These are phyloP conservation scores for Pristionchus arcanus DNA, from an alignment of 2,888 invertebrate genomes.

Conservation along the genomic window DNA sequence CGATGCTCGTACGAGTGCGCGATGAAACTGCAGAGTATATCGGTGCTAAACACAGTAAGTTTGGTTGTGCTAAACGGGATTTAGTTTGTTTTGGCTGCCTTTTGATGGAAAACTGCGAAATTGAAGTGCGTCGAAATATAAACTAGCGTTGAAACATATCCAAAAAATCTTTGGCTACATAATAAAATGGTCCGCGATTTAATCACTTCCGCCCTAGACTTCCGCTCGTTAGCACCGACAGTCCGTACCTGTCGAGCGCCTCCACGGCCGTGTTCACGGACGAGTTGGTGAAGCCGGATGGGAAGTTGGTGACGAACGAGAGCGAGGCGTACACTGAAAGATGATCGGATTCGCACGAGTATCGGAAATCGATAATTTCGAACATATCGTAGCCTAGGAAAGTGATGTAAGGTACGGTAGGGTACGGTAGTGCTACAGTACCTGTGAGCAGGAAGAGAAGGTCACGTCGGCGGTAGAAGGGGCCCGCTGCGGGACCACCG, in stretches of 20 bases:
- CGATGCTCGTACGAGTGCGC: slow-evolving; percentile 62
- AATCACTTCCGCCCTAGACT: not conserved
- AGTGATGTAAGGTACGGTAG: not conserved
- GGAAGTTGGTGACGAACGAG: slow-evolving; percentile 75
- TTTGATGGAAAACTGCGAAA: too few species aligned
- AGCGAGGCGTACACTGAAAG: slow-evolving; percentile 69
- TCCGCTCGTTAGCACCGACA: not conserved
- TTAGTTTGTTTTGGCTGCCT: not conserved
- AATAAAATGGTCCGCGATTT: not conserved
- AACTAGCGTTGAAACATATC: too few species aligned
- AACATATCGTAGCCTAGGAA: too few species aligned
- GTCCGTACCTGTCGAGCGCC: slow-evolving; percentile 62
- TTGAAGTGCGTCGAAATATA: too few species aligned
- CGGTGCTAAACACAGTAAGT: not conserved
- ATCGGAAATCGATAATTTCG: too few species aligned
- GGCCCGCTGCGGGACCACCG: not conserved
- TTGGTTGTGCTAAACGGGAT: not conserved
- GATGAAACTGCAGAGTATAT: slow-evolving; percentile 66
- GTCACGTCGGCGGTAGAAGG: slow-evolving; percentile 42
- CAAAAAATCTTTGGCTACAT: too few species aligned
- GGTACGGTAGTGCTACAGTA: not conserved
- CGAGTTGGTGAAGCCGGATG: slow-evolving; percentile 75
- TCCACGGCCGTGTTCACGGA: slow-evolving; percentile 75
- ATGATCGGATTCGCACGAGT: too few species aligned
- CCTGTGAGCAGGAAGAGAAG: slow-evolving; percentile 48